Base-by-base conservation (phyloP, 1,140 invertebrate genomes). In the Harpegnathos saltator region DNA sequence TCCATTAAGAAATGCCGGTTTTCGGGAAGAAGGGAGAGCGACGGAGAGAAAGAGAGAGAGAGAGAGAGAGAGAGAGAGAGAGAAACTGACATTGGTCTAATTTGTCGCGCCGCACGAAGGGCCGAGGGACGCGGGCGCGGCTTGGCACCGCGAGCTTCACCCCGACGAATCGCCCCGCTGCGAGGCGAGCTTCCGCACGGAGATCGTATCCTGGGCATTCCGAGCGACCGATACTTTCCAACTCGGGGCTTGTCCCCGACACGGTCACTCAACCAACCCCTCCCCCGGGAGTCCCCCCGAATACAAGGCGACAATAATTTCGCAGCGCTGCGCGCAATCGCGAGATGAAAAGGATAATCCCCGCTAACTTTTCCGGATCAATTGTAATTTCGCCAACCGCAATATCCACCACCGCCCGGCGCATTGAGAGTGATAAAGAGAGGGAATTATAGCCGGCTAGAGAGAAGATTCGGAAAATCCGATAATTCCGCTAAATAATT, bases 1-100 rank as follows among this genome's bases (percentile, higher is more conserved):
- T 88, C 87, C 82, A 88, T 88, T 88, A 88, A 88, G 87, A 78
- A 89, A 88, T 88, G 72, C 66, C 78, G 69, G 77, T 72, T 44
- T 44, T 75, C 44, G 26, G 62, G 44, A 29, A 78, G 58, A 63
- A 73, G 50, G 56, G 61, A 78, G n/a, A n/a, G n/a, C n/a, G n/a
- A n/a, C n/a, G n/a, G 26, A 58, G 44, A 29, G 74, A 52, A 63
- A 73, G 50, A 50, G 61, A 78, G n/a, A n/a, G n/a, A n/a, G n/a
- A n/a, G n/a, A n/a, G n/a, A n/a, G n/a, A n/a, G n/a, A n/a, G n/a
- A n/a, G n/a, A n/a, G n/a, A n/a, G n/a, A n/a, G n/a, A n/a, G 68
- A 68, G 78, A 78, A 85, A 87, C 75, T 71, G 38, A 87, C 69
- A 61, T 38, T 74, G 56, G 69, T 85, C 84, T 89, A 89, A 89